These are phyloP conservation scores for Deroplatys truncata DNA, from an alignment of 2,888 invertebrate genomes.

Conservation along the genomic window DNA sequence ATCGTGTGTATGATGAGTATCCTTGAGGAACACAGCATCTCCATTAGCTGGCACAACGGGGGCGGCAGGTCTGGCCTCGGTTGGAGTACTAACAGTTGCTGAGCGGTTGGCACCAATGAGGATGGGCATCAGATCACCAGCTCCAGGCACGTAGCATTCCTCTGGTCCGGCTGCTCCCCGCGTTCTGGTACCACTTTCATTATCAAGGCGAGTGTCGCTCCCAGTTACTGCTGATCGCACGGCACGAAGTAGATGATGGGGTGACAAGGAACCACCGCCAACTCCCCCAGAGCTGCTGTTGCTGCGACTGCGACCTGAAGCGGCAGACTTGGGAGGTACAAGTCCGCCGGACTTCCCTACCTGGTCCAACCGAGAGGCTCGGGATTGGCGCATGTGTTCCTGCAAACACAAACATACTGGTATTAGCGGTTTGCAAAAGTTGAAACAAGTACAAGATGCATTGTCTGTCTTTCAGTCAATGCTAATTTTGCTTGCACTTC, in stretches of 20 bases:
- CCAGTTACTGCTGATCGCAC: conserved; percentile 34
- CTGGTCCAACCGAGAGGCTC: conserved; percentile 73
- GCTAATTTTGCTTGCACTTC: no score
- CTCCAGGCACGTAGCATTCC: conserved; percentile 48
- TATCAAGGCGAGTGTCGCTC: conserved; percentile 33
- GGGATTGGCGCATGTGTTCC: conserved; percentile 73
- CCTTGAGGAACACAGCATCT: conserved; percentile 27
- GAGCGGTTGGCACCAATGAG: conserved; percentile 18
- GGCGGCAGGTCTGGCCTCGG: conserved; percentile 21
- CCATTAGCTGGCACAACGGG: conserved; percentile 32
- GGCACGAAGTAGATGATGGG: conserved; percentile 1
- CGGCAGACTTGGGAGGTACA: conserved; percentile 38
- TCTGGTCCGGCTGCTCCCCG: conserved; percentile 25
- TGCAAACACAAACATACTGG: conserved; percentile 40
- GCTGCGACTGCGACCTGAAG: conserved; percentile 37
- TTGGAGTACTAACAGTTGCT: conserved; percentile 23
- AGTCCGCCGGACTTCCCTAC: conserved; percentile 45
- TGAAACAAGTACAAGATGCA: no score
- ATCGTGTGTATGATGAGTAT: neutral
- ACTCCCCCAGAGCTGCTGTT: conserved; percentile 33
- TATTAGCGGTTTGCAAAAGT: neutral
- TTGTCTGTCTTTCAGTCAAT: no score
- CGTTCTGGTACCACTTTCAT: conserved; percentile 36
- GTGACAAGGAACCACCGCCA: conserved; percentile 36
- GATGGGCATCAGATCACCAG: conserved; percentile 29